Percentiles rank a stretch among this genome's conserved stretches.
Conservation (phyloP, 2,888 invertebrate genomes). For the Lutraria lutraria region DNA sequence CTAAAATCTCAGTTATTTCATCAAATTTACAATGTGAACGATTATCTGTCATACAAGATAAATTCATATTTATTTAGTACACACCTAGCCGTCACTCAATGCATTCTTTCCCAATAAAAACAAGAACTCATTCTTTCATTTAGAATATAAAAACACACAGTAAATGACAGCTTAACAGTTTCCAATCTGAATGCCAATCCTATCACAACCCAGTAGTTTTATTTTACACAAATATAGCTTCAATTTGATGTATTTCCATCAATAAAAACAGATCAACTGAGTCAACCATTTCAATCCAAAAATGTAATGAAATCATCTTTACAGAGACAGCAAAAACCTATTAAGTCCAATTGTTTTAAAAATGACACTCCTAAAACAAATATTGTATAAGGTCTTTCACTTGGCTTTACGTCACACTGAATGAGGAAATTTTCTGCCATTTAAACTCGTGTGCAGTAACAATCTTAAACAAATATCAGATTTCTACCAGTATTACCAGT, state of each 20-base stretch:
- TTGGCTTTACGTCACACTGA: neutral
- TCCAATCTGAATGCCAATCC: no score
- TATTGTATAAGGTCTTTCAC: neutral
- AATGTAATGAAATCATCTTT: neutral
- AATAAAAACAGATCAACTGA: neutral
- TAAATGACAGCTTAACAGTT: no score
- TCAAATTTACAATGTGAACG: neutral
- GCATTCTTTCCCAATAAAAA: constrained; percentile 10
- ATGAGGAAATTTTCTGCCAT: neutral
- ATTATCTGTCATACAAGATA: neutral
- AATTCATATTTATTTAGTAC: neutral
- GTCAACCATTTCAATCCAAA: no score
- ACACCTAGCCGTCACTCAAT: neutral
- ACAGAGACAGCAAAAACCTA: neutral
- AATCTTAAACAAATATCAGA: neutral
- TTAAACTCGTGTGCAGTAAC: neutral
- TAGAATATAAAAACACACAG: no score
- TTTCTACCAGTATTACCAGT: neutral
- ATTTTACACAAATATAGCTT: neutral
- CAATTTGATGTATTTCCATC: neutral
- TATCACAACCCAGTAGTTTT: no score
- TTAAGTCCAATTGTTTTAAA: neutral
- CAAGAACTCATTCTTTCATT: no score
- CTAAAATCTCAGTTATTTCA: neutral
- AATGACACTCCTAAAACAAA: neutral